Evolutionary conservation across 2,888 invertebrate species (phyloP).

Genomic region (Tenodera sinensis): DNA sequence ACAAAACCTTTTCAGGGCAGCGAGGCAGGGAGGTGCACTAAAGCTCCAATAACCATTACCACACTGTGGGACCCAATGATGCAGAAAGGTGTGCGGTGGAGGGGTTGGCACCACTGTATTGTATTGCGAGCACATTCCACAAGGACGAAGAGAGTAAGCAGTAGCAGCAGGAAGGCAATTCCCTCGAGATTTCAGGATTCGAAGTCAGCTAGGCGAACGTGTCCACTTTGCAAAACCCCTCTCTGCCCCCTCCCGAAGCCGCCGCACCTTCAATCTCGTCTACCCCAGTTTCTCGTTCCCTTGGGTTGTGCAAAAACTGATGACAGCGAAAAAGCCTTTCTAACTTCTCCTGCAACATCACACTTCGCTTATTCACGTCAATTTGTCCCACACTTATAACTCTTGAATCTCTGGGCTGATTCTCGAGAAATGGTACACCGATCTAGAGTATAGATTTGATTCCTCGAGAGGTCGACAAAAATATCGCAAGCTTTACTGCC

Average conservation of each 20-base stretch:
- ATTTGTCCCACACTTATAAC: background rate
- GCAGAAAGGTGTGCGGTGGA: background rate
- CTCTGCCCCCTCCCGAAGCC: background rate
- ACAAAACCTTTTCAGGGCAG: background rate
- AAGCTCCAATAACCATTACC: background rate
- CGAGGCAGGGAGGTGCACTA: background rate
- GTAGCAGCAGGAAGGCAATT: background rate
- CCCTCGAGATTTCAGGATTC: background rate
- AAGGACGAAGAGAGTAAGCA: background rate
- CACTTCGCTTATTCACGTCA: background rate
- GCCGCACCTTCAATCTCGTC: background rate
- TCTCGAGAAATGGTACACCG: background rate
- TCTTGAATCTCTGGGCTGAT: background rate
- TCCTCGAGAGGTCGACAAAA: background rate
- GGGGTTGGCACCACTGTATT: background rate
- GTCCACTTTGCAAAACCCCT: background rate
- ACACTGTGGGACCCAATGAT: background rate
- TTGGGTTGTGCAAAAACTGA: background rate
- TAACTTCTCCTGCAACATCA: background rate
- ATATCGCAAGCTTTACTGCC: too few relatives aligned
- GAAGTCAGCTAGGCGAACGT: background rate
- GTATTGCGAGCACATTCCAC: background rate
- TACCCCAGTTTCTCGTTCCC: background rate
- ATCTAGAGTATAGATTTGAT: background rate
- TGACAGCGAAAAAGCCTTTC: background rate